These are phyloP conservation scores for Anas platyrhynchos DNA, from an alignment of 2,113 vertebrate species.

Conservation along the genomic window DNA sequence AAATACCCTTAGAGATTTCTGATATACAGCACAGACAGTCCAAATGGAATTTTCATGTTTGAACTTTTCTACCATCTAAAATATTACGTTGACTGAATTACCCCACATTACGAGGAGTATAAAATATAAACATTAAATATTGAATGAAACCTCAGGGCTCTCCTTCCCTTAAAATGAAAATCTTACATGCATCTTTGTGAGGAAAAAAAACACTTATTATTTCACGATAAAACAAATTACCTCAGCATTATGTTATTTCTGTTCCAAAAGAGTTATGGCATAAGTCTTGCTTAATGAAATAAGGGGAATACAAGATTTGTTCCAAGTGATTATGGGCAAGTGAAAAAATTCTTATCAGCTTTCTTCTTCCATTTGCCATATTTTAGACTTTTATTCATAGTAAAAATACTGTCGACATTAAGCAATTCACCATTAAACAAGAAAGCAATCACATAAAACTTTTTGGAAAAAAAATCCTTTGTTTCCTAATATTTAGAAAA, in stretches of 20 bases:
- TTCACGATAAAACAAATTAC: not conserved
- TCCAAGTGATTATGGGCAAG: not conserved
- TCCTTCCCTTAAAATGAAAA: slow-evolving; percentile 32
- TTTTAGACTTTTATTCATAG: not conserved
- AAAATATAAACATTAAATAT: slow-evolving; percentile 61
- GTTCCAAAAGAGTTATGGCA: not conserved
- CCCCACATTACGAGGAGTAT: not conserved
- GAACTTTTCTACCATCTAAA: slow-evolving; percentile 54
- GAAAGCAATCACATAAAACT: not conserved
- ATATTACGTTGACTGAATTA: slow-evolving; percentile 50
- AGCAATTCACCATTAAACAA: not conserved
- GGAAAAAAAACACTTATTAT: not conserved
- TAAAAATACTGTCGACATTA: not conserved
- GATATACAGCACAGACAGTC: slow-evolving; percentile 26
- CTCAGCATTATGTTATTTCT: not conserved
- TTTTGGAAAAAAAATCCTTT: not conserved
- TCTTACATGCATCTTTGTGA: not conserved
- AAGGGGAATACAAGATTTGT: not conserved
- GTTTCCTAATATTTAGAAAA: not conserved
- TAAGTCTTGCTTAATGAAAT: not conserved
- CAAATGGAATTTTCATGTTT: slow-evolving; percentile 71
- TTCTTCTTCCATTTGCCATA: not conserved
- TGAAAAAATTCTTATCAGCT: not conserved
- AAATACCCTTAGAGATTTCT: slow-evolving; percentile 69
- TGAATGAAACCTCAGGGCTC: slow-evolving; percentile 33